Conservation (phyloP, 2,797 vertebrate genomes). For the Acanthurus leucopareius region DNA sequence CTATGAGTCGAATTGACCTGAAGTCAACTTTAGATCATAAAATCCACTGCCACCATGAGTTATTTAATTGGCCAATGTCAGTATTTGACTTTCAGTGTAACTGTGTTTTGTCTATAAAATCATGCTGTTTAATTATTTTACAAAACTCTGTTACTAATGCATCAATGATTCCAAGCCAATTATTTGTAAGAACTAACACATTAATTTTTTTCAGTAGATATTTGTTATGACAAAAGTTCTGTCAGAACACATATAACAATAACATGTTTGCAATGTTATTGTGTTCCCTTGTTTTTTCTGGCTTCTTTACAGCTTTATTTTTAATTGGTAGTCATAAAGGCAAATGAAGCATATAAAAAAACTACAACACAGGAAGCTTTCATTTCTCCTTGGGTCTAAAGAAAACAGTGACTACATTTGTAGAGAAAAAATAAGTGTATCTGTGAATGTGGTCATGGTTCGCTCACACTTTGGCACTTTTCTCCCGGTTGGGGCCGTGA, state of each 20-base stretch:
- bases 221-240: background rate
- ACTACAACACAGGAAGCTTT: background rate
- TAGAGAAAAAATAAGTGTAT: background rate
- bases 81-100: too few species aligned
- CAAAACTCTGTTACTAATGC: background rate
- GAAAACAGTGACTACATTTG: background rate
- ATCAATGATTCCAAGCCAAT: background rate
- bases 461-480: constrained; percentile 85
- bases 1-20: background rate
- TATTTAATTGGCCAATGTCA: too few species aligned
- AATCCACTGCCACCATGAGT: background rate
- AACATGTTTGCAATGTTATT: background rate
- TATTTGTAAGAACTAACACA: background rate
- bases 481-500: constrained; percentile 91
- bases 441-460: background rate
- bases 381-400: background rate
- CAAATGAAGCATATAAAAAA: background rate
- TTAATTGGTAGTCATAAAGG: background rate
- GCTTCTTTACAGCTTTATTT: background rate
- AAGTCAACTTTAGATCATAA: background rate
- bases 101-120: too few species aligned
- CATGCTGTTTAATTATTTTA: background rate
- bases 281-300: background rate
- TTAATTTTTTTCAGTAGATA: background rate
- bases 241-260: background rate